Evolutionary conservation across 1,140 invertebrate species (phyloP), one percentile per base, ranked within the genome.

Genomic region (Drosophila serrata): DNA sequence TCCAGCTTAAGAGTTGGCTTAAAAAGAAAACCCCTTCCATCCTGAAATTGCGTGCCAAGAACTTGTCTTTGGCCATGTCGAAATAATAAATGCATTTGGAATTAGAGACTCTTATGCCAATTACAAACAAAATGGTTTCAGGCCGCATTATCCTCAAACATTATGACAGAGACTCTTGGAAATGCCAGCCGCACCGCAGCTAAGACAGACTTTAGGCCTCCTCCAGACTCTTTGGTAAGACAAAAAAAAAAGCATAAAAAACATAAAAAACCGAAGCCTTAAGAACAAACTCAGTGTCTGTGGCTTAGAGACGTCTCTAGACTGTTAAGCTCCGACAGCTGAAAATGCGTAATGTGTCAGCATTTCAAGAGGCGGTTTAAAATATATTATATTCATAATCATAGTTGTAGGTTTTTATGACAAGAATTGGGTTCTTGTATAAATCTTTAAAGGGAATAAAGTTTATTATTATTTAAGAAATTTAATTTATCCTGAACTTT

Each of bases 91-190:
- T 90, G 85, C 81, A 79, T 85, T 90, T 74, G 78, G 81, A 75
- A 90, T 90, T 90, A 90, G 86, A 90, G 85, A 88, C 84, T 87
- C 85, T 90, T 90, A 90, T 76, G 81, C 81, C 86, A 90, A 90
- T 90, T 90, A 90, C 85, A 90, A 76, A 79, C 85, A 90, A 90
- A 90, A 90, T 90, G 85, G 75, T 90, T 90, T 90, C 86, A 90
- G 78, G 81, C 85, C 67, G 86, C 75, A 90, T 90, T 90, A 90
- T 90, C 85, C 85, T 90, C 81, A 81, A 90, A 88, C 74, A 77
- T 90, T 90, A 90, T 90, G 85, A 90, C 85, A 90, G 75, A 40
- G 51, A 24, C 8, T 55, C 43, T 17, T 33, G 53, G 70, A 59
- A 35, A n/a, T 37, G 51, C 8, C 45, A 65, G 35, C 29, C 63